Conservation (phyloP, 2,888 invertebrate species). For the Hypercompe scribonia region DNA sequence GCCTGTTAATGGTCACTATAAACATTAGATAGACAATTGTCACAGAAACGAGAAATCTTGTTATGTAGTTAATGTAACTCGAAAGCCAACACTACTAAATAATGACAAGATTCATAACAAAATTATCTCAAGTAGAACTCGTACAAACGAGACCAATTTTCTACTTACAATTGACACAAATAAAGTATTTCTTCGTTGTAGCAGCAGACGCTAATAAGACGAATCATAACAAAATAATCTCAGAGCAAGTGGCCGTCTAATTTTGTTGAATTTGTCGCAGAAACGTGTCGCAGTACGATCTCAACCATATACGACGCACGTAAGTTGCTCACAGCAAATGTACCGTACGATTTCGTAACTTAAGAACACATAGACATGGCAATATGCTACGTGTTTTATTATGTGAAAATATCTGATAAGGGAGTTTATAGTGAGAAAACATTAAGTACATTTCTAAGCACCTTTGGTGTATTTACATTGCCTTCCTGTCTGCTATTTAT, state of each 20-base stretch:
- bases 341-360: constrained; percentile 69
- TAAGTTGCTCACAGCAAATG: constrained; percentile 61
- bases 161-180: constrained; percentile 8
- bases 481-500: constrained; percentile 12
- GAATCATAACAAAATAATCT: constrained; percentile 25
- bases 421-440: constrained; percentile 33
- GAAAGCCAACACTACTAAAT: neutral
- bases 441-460: constrained; percentile 12
- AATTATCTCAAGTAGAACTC: constrained; percentile 5
- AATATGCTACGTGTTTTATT: constrained; percentile 56
- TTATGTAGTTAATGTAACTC: constrained; percentile 6
- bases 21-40: neutral
- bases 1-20: neutral
- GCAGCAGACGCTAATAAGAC: constrained; percentile 25
- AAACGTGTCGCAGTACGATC: constrained; percentile 60
- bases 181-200: constrained; percentile 6
- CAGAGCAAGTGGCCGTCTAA: constrained; percentile 34
- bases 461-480: constrained; percentile 34
- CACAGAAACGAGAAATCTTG: neutral
- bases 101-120: constrained; percentile 1
- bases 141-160: constrained; percentile 1
- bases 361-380: constrained; percentile 64
- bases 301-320: constrained; percentile 52
- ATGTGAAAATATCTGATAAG: constrained; percentile 51
- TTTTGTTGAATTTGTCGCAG: constrained; percentile 46